Evolutionary conservation across 2,888 invertebrate species (phyloP), one percentile per base, ranked within the genome.

Genomic region (Andrena camellia): DNA sequence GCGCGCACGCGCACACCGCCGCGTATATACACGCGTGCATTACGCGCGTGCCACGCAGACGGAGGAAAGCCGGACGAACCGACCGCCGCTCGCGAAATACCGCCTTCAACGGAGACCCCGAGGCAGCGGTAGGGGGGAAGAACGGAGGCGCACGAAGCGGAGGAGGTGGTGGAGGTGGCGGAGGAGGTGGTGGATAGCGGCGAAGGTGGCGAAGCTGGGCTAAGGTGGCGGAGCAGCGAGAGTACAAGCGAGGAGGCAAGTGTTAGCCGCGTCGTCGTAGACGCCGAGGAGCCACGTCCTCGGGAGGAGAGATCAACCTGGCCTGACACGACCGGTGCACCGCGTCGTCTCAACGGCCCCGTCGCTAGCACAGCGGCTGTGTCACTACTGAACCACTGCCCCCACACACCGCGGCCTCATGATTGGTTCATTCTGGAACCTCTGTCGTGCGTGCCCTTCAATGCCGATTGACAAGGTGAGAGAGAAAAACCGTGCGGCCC

Each of bases 361-460:
- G 87, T 89, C 86, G 86, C 84, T 89, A 52, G 31, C 42, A 78
- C 78, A 89, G 89, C 88, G 93, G 88, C 90, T 90, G 91, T 92
- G 85, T 91, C 89, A 90, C 90, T 91, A 92, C 89, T 90, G 92
- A 91, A 92, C 92, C 91, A 93, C 93, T 93, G 93, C 93, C 92
- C 92, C 91, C 90, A 92, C 85, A 93, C 91, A 93, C 89, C 90
- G 90, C 93, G 92, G 92, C 95, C 96, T 95, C 96, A 98, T 98
- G 98, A 98, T 98, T 96, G 98, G 98, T 95, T 98, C 98, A 96
- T 98, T 98, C 96, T 98, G 98, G 98, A 98, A 98, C 96, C 96
- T 98, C 96, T 98, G 98, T 96, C 97, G 98, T 95, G 98, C 98
- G 96, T 98, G 98, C 96, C 98, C 98, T 95, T 98, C 98, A 95